Base-by-base conservation (phyloP, 2,797 vertebrate species). In the Malurus splendens region DNA sequence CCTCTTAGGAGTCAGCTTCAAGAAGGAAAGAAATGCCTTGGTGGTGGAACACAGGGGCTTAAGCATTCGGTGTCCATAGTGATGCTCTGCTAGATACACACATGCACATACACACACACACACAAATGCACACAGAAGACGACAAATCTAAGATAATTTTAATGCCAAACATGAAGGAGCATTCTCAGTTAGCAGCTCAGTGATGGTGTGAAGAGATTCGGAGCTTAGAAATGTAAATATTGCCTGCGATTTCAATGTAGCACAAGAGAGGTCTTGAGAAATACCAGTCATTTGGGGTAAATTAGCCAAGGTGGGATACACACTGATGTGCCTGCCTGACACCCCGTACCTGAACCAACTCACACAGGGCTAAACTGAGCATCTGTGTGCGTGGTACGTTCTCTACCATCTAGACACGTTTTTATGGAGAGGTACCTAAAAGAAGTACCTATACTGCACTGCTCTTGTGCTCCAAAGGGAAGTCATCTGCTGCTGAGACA, bases 401-500 rank as follows among this genome's bases (percentile, higher is more conserved):
- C 74, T 59, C 14, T 59, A 73, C 59, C 48, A 81, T 45, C 55
- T 59, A 87, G 70, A 81, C 7, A 14, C 7, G 14, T 19, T 78
- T 82, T 78, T 59, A 65, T 27, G 67, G 32, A 89, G 76, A 77
- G 65, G 33, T 87, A 86, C 32, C 78, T 87, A 33, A 65, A 86
- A 90, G 55, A 23, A 45, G 44, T 45, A 23, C 44, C 44, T 65
- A 18, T 27, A 48, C 65, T 80, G 41, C 45, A 12, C 36, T 82
- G 38, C 39, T 87, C 48, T 52, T 79, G 39, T 54, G 32, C 68
- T 84, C 51, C 57, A 71, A 66, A 82, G 57, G 17, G 36, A 82
- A 95, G 85, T 89, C 84, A 86, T 90, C 73, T 92, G 73, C 51
- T 81, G 73, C 90, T 93, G 73, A 62, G 81, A 57, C 2, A 59